Base-by-base conservation (phyloP, 1,140 invertebrate genomes). In the Lepidurus arcticus region DNA sequence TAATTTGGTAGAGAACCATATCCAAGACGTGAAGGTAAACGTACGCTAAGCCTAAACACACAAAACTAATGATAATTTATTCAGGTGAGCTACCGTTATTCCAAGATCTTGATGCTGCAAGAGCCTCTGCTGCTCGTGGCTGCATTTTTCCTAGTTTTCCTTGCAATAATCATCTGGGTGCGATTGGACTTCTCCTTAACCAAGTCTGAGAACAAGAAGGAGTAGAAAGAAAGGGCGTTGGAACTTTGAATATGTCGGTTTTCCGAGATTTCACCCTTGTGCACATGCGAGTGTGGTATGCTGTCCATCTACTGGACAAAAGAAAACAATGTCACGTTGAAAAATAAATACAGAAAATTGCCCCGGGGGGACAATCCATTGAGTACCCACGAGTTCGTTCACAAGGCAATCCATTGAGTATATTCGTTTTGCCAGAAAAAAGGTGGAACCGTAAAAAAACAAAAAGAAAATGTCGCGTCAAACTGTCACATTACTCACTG, bases 1-100 rank as follows among this genome's bases (percentile, higher is more conserved):
- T 3, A 98, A 98, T 87, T 85, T 99, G 44, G 94, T 99, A 0
- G 96, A 99, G 82, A 94, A 94, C 83, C 98, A 99, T 82, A 99
- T 99, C 84, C 94, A 98, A 86, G 93, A 95, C 84, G 88, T 92
- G 83, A 85, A 88, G 82, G 88, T 90, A 82, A 53, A 47, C 0
- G 42, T 26, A 53, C 43, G 6, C 8, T n/a, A 73, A 8, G n/a
- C n/a, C 34, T 73, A 13, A 21, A 24, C 42, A n/a, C 10, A 0
- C 21, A 10, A n/a, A 78, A 11, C 34, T 7, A n/a, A 78, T 16
- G 7, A 76, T 11, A 53, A 42, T 73, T 73, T 42, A 43, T 44
- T 16, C 53, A 80, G 78, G 21, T 79, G n/a, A 53, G 76, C 24
- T 79, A 80, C n/a, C 44, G 53, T 21, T 79, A 53, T 65, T 80